These are phyloP conservation scores for Phalacrocorax pelagicus DNA, from an alignment of 2,113 vertebrate species.

Conservation along the genomic window DNA sequence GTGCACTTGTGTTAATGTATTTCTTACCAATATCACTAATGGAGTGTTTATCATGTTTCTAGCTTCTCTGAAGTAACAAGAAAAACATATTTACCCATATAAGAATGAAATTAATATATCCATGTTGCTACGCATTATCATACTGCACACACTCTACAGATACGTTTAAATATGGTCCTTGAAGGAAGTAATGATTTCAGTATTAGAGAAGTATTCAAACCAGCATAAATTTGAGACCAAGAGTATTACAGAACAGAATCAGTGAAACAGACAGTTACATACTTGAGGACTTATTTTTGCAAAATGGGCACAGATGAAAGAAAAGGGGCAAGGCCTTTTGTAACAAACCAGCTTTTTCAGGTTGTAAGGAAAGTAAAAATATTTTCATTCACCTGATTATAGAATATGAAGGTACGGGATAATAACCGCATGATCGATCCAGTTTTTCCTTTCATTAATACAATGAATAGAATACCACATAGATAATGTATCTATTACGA, in stretches of 20 bases:
- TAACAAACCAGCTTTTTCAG: not conserved
- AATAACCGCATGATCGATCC: not conserved
- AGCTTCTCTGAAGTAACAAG: not conserved
- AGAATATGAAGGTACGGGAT: not conserved
- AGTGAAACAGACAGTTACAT: not conserved
- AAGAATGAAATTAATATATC: slow-evolving; percentile 11
- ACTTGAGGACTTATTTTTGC: not conserved
- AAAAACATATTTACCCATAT: not conserved
- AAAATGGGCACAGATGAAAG: not conserved
- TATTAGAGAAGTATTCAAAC: not conserved
- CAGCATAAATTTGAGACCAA: not conserved
- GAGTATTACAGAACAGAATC: not conserved
- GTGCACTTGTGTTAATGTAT: not conserved
- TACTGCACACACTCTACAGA: not conserved
- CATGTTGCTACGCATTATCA: rapidly evolving
- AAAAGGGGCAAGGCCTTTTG: not conserved
- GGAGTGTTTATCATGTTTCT: not conserved
- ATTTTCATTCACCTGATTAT: not conserved
- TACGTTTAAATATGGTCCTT: not conserved
- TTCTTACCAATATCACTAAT: slow-evolving; percentile 37
- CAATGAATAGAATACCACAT: not conserved
- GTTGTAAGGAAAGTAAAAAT: not conserved
- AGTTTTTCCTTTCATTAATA: not conserved
- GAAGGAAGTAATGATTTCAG: not conserved
- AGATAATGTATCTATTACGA: not conserved